Evolutionary conservation across 2,113 vertebrate genomes (phyloP).

Genomic region (Leptocoma aspasia): DNA sequence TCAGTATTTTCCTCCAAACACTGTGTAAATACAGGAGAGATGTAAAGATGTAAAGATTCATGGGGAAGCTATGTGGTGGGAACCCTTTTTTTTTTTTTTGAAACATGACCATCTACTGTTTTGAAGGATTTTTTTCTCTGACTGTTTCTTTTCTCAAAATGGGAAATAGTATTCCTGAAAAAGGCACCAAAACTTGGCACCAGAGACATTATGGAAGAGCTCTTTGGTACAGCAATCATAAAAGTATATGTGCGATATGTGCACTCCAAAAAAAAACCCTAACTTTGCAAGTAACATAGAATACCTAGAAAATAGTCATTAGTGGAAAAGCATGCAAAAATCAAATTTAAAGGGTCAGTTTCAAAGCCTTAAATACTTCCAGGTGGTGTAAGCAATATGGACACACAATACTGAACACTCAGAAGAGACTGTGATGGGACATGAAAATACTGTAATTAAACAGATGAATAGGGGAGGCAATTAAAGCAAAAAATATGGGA

Average conservation of each 20-base stretch:
- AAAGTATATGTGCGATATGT: neutral
- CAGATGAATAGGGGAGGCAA: neutral
- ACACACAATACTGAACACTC: neutral
- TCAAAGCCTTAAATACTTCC: neutral
- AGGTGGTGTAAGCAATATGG: neutral
- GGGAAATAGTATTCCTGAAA: neutral
- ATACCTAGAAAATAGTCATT: neutral
- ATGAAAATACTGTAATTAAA: neutral
- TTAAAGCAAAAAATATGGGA: neutral
- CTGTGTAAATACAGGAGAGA: neutral
- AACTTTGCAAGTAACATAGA: neutral
- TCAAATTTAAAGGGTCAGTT: neutral
- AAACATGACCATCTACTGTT: neutral
- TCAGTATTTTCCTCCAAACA: neutral
- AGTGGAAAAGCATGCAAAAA: neutral
- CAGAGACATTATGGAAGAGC: neutral
- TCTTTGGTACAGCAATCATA: neutral
- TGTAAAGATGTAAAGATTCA: neutral
- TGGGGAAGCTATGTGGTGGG: neutral
- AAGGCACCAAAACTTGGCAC: neutral
- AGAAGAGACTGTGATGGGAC: neutral
- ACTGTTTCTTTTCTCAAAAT: neutral
- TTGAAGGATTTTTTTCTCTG: neutral
- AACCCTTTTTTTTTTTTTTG: neutral
- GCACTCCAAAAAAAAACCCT: accelerated